Conservation (phyloP, 2,888 invertebrate species). For the Onthophagus sagittarius region DNA sequence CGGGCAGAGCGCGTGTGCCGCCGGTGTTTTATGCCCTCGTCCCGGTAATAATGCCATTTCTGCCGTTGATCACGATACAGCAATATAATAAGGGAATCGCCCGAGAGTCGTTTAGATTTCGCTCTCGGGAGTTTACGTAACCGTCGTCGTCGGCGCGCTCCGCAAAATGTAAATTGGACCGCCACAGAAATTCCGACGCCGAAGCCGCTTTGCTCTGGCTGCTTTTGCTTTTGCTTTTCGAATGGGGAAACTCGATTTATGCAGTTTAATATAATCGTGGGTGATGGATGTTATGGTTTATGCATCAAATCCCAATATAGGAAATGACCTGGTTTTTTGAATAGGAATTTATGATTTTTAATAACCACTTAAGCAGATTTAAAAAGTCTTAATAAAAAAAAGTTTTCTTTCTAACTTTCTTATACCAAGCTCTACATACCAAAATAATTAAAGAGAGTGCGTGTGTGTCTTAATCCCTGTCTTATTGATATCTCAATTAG, state of each 20-base stretch:
- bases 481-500: neutral
- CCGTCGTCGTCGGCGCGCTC: too few relatives aligned
- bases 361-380: too few relatives aligned
- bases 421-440: too few relatives aligned
- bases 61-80: constrained; percentile 24
- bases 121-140: neutral
- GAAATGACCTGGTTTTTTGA: too few relatives aligned
- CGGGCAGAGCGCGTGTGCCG: constrained; percentile 6
- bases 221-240: neutral
- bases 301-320: neutral
- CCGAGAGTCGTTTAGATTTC: neutral
- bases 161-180: neutral
- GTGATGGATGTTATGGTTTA: neutral
- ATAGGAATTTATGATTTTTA: too few relatives aligned
- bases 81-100: constrained; percentile 20
- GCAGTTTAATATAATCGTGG: neutral
- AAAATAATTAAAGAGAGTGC: too few relatives aligned
- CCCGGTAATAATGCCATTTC: constrained; percentile 26
- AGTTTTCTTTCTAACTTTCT: too few relatives aligned
- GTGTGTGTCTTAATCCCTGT: neutral
- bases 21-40: constrained; percentile 24
- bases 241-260: neutral
- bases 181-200: neutral
- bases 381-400: too few relatives aligned
- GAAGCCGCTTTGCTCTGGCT: too few relatives aligned